These are phyloP conservation scores for Oxyteleia sp. DNA, from an alignment of 2,888 invertebrate genomes.

Conservation along the genomic window DNA sequence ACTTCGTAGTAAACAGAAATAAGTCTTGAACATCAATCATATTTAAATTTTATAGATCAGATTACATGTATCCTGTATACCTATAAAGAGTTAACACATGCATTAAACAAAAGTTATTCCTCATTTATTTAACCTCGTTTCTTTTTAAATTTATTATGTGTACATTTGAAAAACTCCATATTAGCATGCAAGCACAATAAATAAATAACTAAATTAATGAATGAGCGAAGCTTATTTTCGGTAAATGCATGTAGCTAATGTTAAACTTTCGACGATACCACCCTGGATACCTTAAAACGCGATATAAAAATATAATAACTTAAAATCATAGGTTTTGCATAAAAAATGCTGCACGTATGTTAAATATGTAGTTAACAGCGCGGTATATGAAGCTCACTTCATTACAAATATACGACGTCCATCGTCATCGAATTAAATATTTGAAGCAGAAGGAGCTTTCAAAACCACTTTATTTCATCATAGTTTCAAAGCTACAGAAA, in stretches of 20 bases:
- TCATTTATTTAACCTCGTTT: background rate
- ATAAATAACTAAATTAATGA: no score
- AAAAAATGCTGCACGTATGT: background rate
- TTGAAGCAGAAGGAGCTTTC: slow-evolving; percentile 22
- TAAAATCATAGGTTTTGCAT: background rate
- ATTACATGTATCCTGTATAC: no score
- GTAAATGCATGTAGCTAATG: no score
- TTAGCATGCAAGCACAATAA: no score
- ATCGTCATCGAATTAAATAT: slow-evolving; percentile 9
- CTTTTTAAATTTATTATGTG: background rate
- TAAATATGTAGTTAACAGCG: background rate
- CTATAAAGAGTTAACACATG: slow-evolving; percentile 9
- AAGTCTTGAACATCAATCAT: no score
- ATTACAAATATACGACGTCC: background rate
- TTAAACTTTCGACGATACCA: background rate
- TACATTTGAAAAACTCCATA: background rate
- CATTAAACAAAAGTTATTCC: background rate
- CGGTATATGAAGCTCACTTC: background rate
- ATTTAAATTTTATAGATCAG: no score
- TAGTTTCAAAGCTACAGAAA: slow-evolving; percentile 41
- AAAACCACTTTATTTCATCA: slow-evolving; percentile 26
- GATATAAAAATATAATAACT: slow-evolving; percentile 2
- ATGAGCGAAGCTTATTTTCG: no score
- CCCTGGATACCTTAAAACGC: background rate
- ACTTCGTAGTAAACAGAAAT: no score